Conservation (phyloP, 2,113 vertebrate species). For the Chionomys nivalis region DNA sequence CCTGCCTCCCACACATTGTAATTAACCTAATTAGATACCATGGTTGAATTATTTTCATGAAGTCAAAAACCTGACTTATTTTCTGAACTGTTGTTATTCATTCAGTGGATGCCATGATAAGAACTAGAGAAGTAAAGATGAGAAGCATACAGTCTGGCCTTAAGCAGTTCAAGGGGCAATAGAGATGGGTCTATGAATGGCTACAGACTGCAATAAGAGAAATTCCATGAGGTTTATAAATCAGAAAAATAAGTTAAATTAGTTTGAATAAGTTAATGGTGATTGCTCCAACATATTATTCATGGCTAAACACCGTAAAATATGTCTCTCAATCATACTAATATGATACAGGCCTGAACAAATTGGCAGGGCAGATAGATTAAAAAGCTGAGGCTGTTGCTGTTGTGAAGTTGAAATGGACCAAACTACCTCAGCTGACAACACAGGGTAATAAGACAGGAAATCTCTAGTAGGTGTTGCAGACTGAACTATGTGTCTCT, state of each 20-base stretch:
- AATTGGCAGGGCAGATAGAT: neutral
- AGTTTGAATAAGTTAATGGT: neutral
- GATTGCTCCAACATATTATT: neutral
- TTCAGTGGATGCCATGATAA: neutral
- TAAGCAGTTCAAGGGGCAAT: neutral
- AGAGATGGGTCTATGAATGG: neutral
- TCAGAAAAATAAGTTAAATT: neutral
- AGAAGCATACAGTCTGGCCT: neutral
- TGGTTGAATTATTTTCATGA: neutral
- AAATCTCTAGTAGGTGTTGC: neutral
- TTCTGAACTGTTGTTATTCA: neutral
- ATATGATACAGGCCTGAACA: neutral
- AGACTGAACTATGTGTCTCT: neutral
- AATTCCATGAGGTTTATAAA: neutral
- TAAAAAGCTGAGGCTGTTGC: neutral
- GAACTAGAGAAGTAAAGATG: neutral
- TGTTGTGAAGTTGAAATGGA: accelerated
- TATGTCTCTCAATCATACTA: neutral
- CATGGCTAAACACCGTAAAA: neutral
- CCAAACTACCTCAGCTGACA: neutral
- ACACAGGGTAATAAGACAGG: too few species aligned
- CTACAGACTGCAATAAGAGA: neutral
- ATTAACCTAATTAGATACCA: neutral
- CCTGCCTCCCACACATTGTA: neutral
- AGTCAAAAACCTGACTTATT: neutral